These are phyloP conservation scores for Hippocampus kuda DNA, from an alignment of 2,797 vertebrate genomes.

Conservation along the genomic window DNA sequence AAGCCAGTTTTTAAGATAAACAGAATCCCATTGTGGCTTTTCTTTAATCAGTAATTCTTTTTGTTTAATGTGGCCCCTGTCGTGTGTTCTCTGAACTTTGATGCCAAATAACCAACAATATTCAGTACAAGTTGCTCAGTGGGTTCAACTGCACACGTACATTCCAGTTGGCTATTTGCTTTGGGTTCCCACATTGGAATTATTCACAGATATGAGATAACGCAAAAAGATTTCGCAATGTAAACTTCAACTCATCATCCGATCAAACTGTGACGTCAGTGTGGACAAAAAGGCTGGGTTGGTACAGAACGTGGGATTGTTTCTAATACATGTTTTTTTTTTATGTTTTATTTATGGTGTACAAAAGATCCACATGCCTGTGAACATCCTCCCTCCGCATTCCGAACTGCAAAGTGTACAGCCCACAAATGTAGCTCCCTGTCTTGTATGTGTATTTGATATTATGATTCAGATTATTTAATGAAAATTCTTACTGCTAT, in stretches of 20 bases:
- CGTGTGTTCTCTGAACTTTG: background rate
- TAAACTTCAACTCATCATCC: constrained; percentile 37
- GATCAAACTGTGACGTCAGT: constrained; percentile 63
- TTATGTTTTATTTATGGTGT: constrained; percentile 46
- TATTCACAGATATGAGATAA: background rate
- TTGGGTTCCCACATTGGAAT: background rate
- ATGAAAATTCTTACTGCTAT: constrained; percentile 38
- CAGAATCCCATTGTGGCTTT: background rate
- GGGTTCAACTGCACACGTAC: background rate
- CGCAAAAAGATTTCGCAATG: constrained; percentile 3
- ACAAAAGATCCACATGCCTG: constrained; percentile 45
- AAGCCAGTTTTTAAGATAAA: background rate
- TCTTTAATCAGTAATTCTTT: background rate
- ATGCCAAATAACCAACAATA: constrained; percentile 3
- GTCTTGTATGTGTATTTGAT: constrained; percentile 66
- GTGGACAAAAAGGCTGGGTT: constrained; percentile 28
- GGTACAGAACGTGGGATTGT: constrained; percentile 43
- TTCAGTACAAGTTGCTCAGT: background rate
- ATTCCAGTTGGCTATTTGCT: background rate
- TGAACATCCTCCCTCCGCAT: constrained; percentile 37
- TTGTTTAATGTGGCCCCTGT: background rate
- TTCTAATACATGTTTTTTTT: constrained; percentile 45
- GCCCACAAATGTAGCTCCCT: constrained; percentile 62
- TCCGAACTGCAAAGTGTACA: constrained; percentile 57
- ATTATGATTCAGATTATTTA: constrained; percentile 60